Evolutionary conservation across 2,888 invertebrate genomes (phyloP).

Genomic region (Rotaria sp.): DNA sequence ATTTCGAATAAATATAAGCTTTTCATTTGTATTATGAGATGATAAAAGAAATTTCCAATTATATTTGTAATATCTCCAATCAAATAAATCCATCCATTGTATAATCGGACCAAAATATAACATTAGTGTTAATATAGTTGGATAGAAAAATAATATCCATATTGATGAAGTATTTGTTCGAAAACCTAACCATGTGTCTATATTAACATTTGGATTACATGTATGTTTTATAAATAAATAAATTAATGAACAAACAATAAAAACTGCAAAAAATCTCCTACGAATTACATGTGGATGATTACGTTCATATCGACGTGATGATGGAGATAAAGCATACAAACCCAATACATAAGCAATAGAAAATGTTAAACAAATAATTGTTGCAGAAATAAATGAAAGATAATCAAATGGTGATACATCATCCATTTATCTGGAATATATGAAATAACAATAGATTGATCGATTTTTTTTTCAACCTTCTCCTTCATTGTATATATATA

Average conservation of each 20-base stretch:
- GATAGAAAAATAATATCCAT: conserved; percentile 26
- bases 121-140: conserved; percentile 27
- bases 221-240: conserved; percentile 18
- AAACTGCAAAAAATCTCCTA: conserved; percentile 31
- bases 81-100: neutral
- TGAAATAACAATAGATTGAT: conserved; percentile 12
- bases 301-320: conserved; percentile 33
- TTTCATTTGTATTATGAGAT: neutral
- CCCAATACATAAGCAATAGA: neutral
- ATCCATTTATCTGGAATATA: conserved; percentile 8
- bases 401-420: neutral
- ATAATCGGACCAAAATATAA: conserved; percentile 34
- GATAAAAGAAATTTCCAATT: neutral
- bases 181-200: conserved; percentile 30
- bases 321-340: neutral
- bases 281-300: conserved; percentile 33
- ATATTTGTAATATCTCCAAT: neutral
- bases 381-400: neutral
- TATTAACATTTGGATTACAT: neutral
- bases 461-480: neutral
- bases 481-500: neutral
- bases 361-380: conserved; percentile 5
- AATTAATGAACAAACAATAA: conserved; percentile 30
- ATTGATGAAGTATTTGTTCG: neutral
- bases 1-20: conserved; percentile 29